Conservation (phyloP, 2,113 vertebrate genomes). For the Enhydra lutris region DNA sequence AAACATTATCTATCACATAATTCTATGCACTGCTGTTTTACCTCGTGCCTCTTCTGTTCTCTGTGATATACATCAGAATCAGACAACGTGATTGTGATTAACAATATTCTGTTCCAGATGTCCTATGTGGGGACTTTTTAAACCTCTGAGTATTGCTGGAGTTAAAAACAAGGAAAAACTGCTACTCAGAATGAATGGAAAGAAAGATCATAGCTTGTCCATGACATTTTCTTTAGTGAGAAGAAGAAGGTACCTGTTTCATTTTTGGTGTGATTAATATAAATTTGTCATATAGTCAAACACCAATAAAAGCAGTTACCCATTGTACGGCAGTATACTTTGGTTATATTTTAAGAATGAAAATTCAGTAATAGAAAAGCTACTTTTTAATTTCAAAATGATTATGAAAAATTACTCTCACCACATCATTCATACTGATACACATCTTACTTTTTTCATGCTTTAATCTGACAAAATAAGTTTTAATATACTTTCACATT, state of each 20-base stretch:
- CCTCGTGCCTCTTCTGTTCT: background rate
- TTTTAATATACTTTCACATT: background rate
- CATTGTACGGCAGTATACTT: background rate
- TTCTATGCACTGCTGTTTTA: background rate
- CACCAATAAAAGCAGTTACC: background rate
- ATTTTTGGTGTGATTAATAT: background rate
- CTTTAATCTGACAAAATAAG: background rate
- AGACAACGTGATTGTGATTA: background rate
- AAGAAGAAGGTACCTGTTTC: background rate
- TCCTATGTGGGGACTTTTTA: background rate
- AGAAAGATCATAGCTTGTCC: background rate
- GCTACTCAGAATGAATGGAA: background rate
- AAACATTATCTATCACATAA: background rate
- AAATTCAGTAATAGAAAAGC: constrained; percentile 1
- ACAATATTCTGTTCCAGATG: background rate
- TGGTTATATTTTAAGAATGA: background rate
- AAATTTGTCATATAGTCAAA: background rate
- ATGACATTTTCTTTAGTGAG: background rate
- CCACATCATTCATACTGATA: background rate
- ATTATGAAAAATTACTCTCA: background rate
- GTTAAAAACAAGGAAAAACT: background rate
- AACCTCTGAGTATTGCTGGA: background rate
- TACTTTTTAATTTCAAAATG: constrained; percentile 39
- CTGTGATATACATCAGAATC: background rate
- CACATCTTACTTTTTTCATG: background rate